Evolutionary conservation across 2,888 invertebrate species (phyloP).

Genomic region (Argyresthia goedartella): DNA sequence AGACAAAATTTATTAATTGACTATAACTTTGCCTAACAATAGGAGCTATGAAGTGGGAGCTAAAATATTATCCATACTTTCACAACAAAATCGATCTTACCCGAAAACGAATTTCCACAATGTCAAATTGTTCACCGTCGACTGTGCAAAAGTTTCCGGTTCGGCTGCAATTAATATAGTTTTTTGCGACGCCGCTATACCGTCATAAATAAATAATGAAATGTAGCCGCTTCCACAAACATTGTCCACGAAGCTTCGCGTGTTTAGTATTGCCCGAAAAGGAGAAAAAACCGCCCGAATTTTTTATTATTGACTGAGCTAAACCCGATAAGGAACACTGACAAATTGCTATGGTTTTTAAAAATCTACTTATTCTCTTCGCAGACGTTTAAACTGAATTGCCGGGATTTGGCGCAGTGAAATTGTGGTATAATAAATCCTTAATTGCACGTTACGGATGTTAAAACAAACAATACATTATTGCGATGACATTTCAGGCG

Average conservation of each 20-base stretch:
- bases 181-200: constrained; percentile 41
- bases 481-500: neutral
- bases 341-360: constrained; percentile 60
- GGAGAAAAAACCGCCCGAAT: constrained; percentile 39
- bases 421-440: constrained; percentile 24
- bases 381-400: constrained; percentile 20
- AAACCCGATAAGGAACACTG: constrained; percentile 52
- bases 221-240: constrained; percentile 31
- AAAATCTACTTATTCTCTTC: constrained; percentile 32
- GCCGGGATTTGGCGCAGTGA: constrained; percentile 23
- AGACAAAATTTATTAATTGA: too few relatives aligned
- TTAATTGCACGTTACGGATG: constrained; percentile 29
- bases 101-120: neutral
- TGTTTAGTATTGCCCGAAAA: constrained; percentile 54
- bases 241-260: constrained; percentile 49
- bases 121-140: neutral
- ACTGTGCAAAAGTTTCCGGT: constrained; percentile 22
- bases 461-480: neutral
- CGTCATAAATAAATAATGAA: constrained; percentile 49
- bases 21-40: too few relatives aligned
- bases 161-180: constrained; percentile 41
- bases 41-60: too few relatives aligned
- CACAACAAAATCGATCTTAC: too few relatives aligned
- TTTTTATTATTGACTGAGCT: constrained; percentile 61
- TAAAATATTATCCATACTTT: too few relatives aligned